phyloP scores from a whole-genome alignment of 2,888 invertebrate species.

The Petrolisthes cinctipes region DNA sequence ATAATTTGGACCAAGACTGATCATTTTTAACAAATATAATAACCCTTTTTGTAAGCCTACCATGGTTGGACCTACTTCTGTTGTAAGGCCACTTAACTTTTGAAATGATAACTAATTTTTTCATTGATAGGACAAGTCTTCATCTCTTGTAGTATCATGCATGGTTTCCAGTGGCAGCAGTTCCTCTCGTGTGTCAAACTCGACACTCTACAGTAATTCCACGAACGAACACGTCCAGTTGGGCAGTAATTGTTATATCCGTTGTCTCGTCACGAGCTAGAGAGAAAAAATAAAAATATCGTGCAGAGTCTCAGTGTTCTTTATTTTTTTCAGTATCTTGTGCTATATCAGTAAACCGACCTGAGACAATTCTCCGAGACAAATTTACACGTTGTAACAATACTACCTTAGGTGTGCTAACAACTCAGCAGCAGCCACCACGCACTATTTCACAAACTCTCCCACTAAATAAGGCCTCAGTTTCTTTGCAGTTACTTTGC shows the following conservation, averaged over 20 bases:
- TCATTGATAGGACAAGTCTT: too few species aligned
- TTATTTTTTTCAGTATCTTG: background rate
- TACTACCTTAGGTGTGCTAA: background rate
- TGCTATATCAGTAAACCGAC: background rate
- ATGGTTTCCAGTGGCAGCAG: background rate
- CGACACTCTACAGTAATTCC: background rate
- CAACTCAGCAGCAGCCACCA: too few species aligned
- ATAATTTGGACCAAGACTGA: constrained; percentile 14
- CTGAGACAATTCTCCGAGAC: too few species aligned
- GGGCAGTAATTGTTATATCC: too few species aligned
- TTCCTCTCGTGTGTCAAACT: background rate
- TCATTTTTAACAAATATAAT: constrained; percentile 4
- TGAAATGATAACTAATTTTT: too few species aligned
- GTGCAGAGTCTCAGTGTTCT: background rate
- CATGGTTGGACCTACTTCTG: constrained; percentile 13
- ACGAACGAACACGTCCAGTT: too few species aligned
- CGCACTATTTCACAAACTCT: too few species aligned
- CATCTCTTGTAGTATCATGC: too few species aligned
- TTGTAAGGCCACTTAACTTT: constrained; percentile 18
- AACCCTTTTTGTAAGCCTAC: background rate
- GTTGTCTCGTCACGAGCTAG: too few species aligned
- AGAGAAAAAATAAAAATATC: too few species aligned
- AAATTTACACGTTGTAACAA: background rate
- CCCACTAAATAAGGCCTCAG: too few species aligned
- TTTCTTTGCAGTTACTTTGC: too few species aligned